These are phyloP conservation scores for Ommatoiulus sabulosus DNA, from an alignment of 2,888 invertebrate genomes.

Conservation along the genomic window DNA sequence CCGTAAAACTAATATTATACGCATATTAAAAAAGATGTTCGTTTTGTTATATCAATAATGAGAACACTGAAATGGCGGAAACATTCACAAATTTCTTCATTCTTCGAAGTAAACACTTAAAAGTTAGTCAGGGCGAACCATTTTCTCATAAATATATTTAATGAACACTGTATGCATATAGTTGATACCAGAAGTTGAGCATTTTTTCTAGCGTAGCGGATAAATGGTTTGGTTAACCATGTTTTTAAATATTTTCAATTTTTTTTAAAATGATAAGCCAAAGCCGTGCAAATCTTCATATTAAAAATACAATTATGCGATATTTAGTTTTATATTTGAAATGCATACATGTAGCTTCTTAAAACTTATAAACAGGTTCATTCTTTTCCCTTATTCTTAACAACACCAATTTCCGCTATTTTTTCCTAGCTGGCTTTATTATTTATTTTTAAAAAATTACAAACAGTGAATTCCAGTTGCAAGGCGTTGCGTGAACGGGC, in stretches of 20 bases:
- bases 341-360: neutral
- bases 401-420: neutral
- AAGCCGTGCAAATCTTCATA: neutral
- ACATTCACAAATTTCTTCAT: too few relatives aligned
- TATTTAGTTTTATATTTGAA: neutral
- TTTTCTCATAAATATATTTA: too few relatives aligned
- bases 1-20: too few relatives aligned
- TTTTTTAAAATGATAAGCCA: neutral
- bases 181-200: neutral
- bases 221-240: too few relatives aligned
- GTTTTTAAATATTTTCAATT: neutral
- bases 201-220: too few relatives aligned
- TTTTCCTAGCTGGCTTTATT: neutral
- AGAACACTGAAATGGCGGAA: too few relatives aligned
- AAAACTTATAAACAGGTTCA: neutral
- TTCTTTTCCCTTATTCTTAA: neutral
- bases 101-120: too few relatives aligned
- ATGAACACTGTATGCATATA: neutral
- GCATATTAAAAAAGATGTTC: too few relatives aligned
- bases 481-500: slow-evolving; percentile 17
- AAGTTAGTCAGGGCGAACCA: too few relatives aligned
- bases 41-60: neutral
- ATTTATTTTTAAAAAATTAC: neutral
- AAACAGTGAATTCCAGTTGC: slow-evolving; percentile 16
- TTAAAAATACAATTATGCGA: neutral